Evolutionary conservation across 2,888 invertebrate species (phyloP).

Genomic region (Pegoplata infirma): DNA sequence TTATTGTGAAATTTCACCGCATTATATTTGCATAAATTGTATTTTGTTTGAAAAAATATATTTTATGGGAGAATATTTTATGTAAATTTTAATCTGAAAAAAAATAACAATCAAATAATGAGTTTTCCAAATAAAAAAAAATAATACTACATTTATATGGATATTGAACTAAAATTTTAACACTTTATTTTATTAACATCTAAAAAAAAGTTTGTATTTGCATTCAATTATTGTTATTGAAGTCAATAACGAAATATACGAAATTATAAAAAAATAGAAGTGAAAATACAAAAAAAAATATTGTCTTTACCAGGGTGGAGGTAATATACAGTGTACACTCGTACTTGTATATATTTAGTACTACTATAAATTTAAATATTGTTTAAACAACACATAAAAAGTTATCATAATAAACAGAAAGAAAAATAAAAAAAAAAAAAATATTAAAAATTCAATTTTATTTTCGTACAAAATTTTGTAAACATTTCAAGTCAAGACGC

Average conservation of each 20-base stretch:
- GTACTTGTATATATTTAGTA: no score
- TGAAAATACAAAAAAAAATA: slow-evolving; percentile 10
- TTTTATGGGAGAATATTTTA: no score
- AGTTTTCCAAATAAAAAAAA: no score
- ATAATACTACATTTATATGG: not conserved
- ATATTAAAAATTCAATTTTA: slow-evolving; percentile 50
- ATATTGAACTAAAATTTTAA: slow-evolving; percentile 22
- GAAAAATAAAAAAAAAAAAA: slow-evolving; percentile 19
- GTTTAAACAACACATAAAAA: slow-evolving; percentile 54
- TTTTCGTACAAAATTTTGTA: slow-evolving; percentile 53
- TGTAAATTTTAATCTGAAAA: no score
- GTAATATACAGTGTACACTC: slow-evolving; percentile 39
- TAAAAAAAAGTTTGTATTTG: slow-evolving; percentile 22
- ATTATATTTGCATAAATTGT: no score
- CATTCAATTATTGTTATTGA: slow-evolving; percentile 39
- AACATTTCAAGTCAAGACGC: slow-evolving; percentile 56
- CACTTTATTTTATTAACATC: slow-evolving; percentile 23
- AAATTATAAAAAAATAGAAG: slow-evolving; percentile 24
- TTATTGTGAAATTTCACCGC: no score
- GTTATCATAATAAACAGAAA: slow-evolving; percentile 48
- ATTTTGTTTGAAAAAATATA: no score
- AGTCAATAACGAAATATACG: not conserved
- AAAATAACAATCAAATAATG: no score
- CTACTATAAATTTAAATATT: slow-evolving; percentile 37
- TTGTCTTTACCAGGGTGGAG: slow-evolving; percentile 30